phyloP scores from a whole-genome alignment of 2,888 invertebrate species.

The Isotomurus palustris region DNA sequence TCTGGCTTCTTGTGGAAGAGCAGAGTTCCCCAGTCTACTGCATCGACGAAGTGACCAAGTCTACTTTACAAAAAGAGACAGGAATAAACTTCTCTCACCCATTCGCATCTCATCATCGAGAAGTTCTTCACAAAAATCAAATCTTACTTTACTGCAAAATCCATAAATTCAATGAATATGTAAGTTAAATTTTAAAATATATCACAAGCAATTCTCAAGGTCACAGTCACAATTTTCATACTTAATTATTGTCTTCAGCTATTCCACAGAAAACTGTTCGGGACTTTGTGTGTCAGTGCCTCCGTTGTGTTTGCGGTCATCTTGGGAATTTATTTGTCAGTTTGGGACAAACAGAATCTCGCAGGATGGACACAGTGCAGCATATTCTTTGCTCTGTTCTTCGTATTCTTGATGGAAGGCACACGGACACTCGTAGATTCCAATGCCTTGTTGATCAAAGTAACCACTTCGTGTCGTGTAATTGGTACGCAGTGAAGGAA shows the following conservation, averaged over 20 bases:
- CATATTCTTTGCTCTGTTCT: conserved; percentile 30
- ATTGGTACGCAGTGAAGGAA: conserved; percentile 19
- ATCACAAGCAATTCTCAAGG: not conserved
- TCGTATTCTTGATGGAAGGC: conserved; percentile 35
- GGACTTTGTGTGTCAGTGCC: conserved; percentile 26
- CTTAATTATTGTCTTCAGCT: conserved; percentile 23
- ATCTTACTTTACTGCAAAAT: conserved; percentile 31
- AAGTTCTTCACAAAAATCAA: conserved; percentile 30
- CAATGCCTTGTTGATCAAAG: conserved; percentile 17
- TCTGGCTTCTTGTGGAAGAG: conserved; percentile 30
- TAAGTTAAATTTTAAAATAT: conserved; percentile 12
- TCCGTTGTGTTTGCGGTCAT: conserved; percentile 22
- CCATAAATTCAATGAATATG: conserved; percentile 31
- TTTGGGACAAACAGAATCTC: conserved; percentile 34
- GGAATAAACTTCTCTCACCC: not conserved
- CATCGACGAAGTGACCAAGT: conserved; percentile 24
- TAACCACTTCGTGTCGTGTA: conserved; percentile 22
- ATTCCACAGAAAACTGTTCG: conserved; percentile 30
- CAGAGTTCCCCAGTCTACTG: conserved; percentile 23
- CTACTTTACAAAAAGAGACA: not conserved
- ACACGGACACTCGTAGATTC: conserved; percentile 24
- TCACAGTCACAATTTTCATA: not conserved
- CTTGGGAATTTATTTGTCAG: conserved; percentile 25
- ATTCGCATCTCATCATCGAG: not conserved
- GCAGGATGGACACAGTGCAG: conserved; percentile 36